Evolutionary conservation across 2,888 invertebrate genomes (phyloP), one percentile per base, ranked within the genome.

Genomic region (Xylocampa areola): DNA sequence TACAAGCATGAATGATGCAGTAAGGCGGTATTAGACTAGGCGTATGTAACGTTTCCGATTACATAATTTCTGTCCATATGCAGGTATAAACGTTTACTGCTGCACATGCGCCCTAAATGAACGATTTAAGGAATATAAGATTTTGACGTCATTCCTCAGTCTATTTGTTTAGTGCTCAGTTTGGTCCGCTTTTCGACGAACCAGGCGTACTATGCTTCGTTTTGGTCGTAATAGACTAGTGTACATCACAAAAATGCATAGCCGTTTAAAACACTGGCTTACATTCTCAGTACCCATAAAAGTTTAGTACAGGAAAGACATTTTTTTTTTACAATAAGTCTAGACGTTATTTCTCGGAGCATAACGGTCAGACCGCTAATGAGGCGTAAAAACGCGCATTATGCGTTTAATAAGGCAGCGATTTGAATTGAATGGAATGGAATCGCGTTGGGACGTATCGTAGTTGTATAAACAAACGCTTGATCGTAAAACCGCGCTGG

Each of bases 381-480:
- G 60, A 57, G 27, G 58, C 61, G 59, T 63, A 76, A 73, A 70
- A 76, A 73, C 50, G 55, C 54, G 45, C 43, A 69, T 64, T 62
- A 69, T 66, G 48, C 45, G 53, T 64, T 76, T 73, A 68, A 70
- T 65, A 65, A 67, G 61, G 53, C 55, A 62, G 35, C 52, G 47
- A 76, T 76, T 76, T 66, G 71, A 75, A 77, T 76, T 70, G 68
- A 75, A 75, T 74, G 77, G 68, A 65, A 65, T 69, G 77, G 68
- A 65, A 65, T 69, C 73, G 63, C 51, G 57, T 49, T 59, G 62
- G 67, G 66, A 68, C 68, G 70, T 76, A 60, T 60, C 73, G 65
- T 54, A 55, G 60, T 60, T 62, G 71, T 76, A 80, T 80, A 81
- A 81, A 82, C 77, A 80, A 69, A 74, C 68, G 69, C 58, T 68